Conservation (phyloP, 2,888 invertebrate species). For the Sesia bembeciformis region DNA sequence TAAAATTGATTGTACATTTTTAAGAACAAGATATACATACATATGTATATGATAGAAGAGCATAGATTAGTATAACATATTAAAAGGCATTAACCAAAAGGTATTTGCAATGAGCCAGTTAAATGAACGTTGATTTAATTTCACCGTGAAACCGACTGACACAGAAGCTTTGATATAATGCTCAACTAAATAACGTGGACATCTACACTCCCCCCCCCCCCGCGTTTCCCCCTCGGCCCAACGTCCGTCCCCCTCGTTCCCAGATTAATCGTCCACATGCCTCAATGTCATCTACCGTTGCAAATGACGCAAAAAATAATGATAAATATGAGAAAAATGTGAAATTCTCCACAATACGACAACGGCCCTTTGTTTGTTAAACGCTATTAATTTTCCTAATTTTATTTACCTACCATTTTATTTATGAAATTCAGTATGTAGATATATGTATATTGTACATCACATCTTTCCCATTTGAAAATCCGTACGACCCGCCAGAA, state of each 20-base stretch:
- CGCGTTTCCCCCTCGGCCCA: conserved; percentile 3
- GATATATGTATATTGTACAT: too few relatives aligned
- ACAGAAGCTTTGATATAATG: conserved; percentile 42
- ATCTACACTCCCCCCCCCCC: conserved; percentile 18
- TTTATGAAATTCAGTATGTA: too few relatives aligned
- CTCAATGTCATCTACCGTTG: conserved; percentile 56
- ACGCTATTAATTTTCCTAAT: not conserved
- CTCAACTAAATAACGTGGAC: conserved; percentile 54
- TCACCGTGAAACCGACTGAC: conserved; percentile 26
- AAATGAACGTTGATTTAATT: conserved; percentile 53
- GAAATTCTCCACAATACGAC: conserved; percentile 17
- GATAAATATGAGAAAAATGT: conserved; percentile 33
- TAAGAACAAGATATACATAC: too few relatives aligned
- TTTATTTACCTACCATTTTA: too few relatives aligned
- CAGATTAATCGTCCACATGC: conserved; percentile 59
- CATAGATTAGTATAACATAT: too few relatives aligned
- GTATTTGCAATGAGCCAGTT: conserved; percentile 28
- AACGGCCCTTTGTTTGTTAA: not conserved
- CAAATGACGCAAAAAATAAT: conserved; percentile 56
- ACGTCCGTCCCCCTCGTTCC: conserved; percentile 19
- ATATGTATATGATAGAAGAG: too few relatives aligned
- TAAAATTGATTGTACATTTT: too few relatives aligned
- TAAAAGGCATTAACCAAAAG: too few relatives aligned
- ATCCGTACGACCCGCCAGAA: too few relatives aligned
- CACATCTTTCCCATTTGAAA: too few relatives aligned